phyloP scores from a whole-genome alignment of 2,888 invertebrate species.

The Meteorus cinctellus region DNA sequence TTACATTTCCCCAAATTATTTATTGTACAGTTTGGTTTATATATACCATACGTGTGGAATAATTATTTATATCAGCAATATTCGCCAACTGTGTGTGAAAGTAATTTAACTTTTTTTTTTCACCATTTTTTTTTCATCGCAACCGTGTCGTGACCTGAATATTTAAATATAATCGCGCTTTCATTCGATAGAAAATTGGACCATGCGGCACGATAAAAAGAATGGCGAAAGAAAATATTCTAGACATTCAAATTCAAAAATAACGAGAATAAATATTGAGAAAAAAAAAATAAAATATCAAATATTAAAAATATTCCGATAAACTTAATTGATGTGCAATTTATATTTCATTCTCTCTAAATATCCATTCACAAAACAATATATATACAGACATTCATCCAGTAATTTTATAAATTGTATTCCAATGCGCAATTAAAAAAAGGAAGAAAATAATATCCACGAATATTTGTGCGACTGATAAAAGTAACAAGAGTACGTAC shows the following conservation, averaged over 20 bases:
- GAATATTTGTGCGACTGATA: background rate
- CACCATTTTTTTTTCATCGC: background rate
- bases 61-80: background rate
- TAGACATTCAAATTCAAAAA: too few relatives aligned
- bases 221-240: too few relatives aligned
- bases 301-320: too few relatives aligned
- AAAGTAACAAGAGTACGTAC: background rate
- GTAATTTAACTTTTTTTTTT: background rate
- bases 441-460: background rate
- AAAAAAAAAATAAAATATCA: too few relatives aligned
- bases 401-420: background rate
- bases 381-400: background rate
- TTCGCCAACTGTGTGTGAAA: background rate
- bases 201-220: background rate
- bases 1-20: background rate
- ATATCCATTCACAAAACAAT: background rate
- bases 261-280: too few relatives aligned
- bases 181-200: slow-evolving; percentile 1
- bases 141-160: background rate
- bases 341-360: background rate
- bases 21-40: background rate
- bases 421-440: background rate
- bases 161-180: slow-evolving; percentile 3
- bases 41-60: background rate
- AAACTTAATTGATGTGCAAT: too few relatives aligned